Evolutionary conservation across 2,113 vertebrate species (phyloP).

Genomic region (Rattus rattus): DNA sequence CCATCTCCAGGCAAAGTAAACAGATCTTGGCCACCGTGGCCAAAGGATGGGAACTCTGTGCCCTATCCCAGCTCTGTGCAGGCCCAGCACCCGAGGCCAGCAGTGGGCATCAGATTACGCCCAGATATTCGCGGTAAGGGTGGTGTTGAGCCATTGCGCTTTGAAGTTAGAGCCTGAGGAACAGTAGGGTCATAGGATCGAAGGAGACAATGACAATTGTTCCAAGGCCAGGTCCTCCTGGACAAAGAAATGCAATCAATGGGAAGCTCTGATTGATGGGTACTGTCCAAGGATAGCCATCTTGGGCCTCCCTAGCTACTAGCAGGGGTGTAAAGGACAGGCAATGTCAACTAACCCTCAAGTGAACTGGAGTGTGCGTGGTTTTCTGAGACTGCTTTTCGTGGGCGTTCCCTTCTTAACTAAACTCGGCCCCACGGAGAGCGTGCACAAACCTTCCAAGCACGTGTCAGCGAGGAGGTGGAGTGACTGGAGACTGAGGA

Average conservation of each 20-base stretch:
- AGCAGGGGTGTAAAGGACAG: neutral
- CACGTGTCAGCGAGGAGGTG: no score
- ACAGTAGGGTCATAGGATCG: neutral
- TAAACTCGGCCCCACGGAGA: neutral
- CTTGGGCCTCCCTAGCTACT: neutral
- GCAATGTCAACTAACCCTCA: neutral
- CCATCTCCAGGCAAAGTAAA: slow-evolving; percentile 61
- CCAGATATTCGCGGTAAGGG: slow-evolving; percentile 90
- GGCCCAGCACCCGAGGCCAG: slow-evolving; percentile 87
- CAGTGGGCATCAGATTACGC: slow-evolving; percentile 87
- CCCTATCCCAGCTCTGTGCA: slow-evolving; percentile 80
- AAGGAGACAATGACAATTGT: neutral
- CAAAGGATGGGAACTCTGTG: slow-evolving; percentile 87
- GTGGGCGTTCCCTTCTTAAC: neutral
- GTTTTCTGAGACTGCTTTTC: neutral
- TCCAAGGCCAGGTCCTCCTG: neutral
- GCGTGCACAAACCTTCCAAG: neutral
- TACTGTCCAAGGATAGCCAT: neutral
- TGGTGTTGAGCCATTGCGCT: neutral
- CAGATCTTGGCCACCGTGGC: neutral
- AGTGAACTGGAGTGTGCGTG: rapidly evolving
- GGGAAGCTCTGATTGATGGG: neutral
- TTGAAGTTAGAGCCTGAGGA: slow-evolving; percentile 56
- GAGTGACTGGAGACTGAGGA: neutral
- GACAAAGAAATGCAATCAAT: neutral